Base-by-base conservation (phyloP, 2,113 vertebrate genomes). In the Neopipo cinnamomea region DNA sequence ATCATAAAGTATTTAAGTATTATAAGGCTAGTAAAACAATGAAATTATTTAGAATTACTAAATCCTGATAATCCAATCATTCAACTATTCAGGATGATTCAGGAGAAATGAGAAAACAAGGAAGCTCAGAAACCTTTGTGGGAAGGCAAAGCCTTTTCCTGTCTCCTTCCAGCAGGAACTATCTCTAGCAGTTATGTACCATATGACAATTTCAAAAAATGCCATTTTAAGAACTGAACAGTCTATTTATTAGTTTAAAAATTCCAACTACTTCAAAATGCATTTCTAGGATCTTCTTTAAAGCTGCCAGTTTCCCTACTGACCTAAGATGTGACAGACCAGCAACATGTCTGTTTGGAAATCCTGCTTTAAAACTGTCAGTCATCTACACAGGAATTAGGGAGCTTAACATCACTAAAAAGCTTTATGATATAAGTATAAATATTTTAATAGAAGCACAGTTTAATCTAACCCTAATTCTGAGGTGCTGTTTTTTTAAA, bases 351-450 rank as follows among this genome's bases (percentile, higher is more conserved):
- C 23, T 44, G n/a, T 75, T 84, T 68, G 65, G 84, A 91, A 96
- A 93, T 67, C 33, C 85, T 74, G 31, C 76, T 95, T 94, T 92
- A 46, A 96, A 90, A 58, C 33, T 62, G 82, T 17, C 85, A 83
- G 55, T 35, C 55, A 70, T 52, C 88, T 83, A 42, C 42, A 74
- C 22, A 85, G 78, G 93, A 90, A 83, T 93, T 88, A 85, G 67
- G 0, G 0, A 92, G 52, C 66, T 92, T 66, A 83, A 42, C 13
- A 35, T 50, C 58, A 76, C 37, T 74, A 39, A 77, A 81, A 91
- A 82, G 46, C 50, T 87, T 82, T 91, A 53, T 35, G 24, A 75
- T 65, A 87, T 8, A 86, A 84, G 79, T 44, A 89, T 6, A 81
- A 87, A 49, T 77, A 73, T 53, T 25, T 63, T 49, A 79, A 49